Conservation (phyloP, 1,140 invertebrate genomes). For the Pollicipes pollicipes region DNA sequence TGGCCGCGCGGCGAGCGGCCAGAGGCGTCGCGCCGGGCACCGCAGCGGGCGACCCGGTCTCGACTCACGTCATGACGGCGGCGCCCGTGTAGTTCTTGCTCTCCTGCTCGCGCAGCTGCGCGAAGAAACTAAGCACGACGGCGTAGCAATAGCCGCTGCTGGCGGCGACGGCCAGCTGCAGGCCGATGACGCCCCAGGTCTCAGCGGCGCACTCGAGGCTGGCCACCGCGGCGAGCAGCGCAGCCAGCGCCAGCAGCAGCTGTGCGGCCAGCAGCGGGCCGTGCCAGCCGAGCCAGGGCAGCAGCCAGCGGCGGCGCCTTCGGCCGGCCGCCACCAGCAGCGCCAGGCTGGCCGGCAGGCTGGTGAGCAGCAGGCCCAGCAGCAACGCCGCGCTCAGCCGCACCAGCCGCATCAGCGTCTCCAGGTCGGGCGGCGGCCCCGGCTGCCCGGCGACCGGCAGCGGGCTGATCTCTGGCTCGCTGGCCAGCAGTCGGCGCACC, state of each 20-base stretch:
- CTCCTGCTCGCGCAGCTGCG: background rate
- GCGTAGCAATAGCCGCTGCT: background rate
- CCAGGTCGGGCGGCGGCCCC: background rate
- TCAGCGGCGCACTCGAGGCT: background rate
- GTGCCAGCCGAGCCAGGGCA: background rate
- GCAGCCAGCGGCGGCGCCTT: background rate
- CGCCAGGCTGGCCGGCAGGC: background rate
- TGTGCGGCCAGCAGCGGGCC: background rate
- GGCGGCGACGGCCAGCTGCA: background rate
- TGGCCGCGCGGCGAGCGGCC: too few relatives aligned
- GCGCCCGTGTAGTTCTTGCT: background rate
- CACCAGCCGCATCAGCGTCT: background rate
- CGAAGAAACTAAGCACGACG: background rate
- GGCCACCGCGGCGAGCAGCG: background rate
- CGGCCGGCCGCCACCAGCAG: background rate
- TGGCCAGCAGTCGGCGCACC: background rate
- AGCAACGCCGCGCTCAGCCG: background rate
- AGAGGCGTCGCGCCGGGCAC: too few relatives aligned
- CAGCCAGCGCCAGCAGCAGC: background rate
- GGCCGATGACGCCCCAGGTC: background rate
- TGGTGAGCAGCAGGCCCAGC: background rate
- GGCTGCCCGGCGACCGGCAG: too few relatives aligned
- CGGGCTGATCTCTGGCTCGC: background rate
- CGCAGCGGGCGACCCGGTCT: too few relatives aligned
- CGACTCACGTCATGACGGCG: too few relatives aligned